These are phyloP conservation scores for Pantherophis guttatus DNA, from an alignment of 2,113 vertebrate species.

Conservation along the genomic window DNA sequence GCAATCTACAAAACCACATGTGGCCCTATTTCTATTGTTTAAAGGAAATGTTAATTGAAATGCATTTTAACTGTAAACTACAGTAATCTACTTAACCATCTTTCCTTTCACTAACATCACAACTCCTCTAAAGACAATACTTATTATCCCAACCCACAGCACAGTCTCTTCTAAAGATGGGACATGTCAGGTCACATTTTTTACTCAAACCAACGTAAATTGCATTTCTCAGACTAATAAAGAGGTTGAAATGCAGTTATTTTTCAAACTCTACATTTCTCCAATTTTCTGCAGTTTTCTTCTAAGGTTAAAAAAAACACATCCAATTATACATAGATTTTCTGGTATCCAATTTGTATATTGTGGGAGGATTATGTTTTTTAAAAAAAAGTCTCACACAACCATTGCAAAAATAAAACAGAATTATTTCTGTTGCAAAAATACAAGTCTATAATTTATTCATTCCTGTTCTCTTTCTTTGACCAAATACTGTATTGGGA, in stretches of 20 bases:
- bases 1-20: background rate
- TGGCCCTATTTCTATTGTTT: background rate
- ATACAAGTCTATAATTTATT: background rate
- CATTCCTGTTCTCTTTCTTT: background rate
- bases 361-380: background rate
- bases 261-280: background rate
- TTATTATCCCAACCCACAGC: background rate
- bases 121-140: background rate
- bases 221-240: background rate
- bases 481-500: background rate
- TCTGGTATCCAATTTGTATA: background rate
- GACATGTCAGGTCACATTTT: background rate
- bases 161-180: background rate
- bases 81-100: background rate
- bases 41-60: background rate
- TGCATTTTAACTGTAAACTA: background rate
- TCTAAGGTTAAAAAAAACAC: background rate
- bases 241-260: background rate
- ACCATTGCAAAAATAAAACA: background rate
- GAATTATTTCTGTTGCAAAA: background rate
- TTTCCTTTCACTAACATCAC: background rate
- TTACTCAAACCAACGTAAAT: background rate
- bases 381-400: background rate
- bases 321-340: background rate
- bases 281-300: background rate